Conservation (phyloP, 2,888 invertebrate species). For the Parnassius mnemosyne region DNA sequence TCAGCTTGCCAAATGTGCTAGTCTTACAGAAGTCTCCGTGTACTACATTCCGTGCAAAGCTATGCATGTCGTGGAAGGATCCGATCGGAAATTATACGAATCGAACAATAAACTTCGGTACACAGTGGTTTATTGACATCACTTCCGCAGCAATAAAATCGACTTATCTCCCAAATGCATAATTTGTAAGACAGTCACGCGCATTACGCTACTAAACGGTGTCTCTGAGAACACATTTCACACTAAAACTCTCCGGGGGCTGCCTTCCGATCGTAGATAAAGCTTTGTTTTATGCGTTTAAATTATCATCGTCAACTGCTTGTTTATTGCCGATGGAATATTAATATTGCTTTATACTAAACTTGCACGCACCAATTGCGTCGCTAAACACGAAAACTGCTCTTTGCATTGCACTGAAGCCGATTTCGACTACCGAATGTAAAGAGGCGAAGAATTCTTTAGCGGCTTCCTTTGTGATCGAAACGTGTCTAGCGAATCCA, state of each 20-base stretch:
- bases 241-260: conserved; percentile 70
- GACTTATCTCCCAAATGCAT: conserved; percentile 77
- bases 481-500: conserved; percentile 72
- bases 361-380: conserved; percentile 56
- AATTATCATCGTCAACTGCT: conserved; percentile 73
- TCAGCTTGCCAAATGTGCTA: conserved; percentile 17
- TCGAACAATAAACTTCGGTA: conserved; percentile 71
- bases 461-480: conserved; percentile 71
- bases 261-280: conserved; percentile 72
- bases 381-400: conserved; percentile 8
- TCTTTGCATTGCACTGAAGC: conserved; percentile 10
- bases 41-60: conserved; percentile 51
- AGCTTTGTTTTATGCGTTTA: conserved; percentile 74
- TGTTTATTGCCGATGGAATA: conserved; percentile 69
- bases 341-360: conserved; percentile 74
- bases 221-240: conserved; percentile 78
- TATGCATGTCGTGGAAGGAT: conserved; percentile 62
- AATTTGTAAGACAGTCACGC: conserved; percentile 79
- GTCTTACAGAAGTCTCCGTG: conserved; percentile 37
- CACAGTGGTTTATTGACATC: conserved; percentile 77
- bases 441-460: conserved; percentile 38
- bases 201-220: conserved; percentile 78
- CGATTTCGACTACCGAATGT: conserved; percentile 18
- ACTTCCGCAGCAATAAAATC: conserved; percentile 78
- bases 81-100: conserved; percentile 71